These are phyloP conservation scores for Acleris literana DNA, from an alignment of 2,888 invertebrate species.

Conservation along the genomic window DNA sequence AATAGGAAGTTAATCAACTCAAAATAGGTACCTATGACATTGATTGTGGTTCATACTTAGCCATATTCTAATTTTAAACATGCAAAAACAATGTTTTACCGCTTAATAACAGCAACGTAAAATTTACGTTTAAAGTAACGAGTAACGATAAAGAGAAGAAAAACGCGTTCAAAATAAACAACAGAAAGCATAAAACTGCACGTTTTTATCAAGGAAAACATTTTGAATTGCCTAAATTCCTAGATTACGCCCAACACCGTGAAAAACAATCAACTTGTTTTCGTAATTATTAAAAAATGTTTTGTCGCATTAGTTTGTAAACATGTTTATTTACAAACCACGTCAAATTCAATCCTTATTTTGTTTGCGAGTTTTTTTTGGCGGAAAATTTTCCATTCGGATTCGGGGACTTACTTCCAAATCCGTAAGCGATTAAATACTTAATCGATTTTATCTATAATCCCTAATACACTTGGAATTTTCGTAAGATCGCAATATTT, in stretches of 20 bases:
- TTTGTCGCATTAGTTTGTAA: conserved; percentile 15
- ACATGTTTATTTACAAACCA: conserved; percentile 25
- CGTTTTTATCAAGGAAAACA: conserved; percentile 24
- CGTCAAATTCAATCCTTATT: background rate
- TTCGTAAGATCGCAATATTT: background rate
- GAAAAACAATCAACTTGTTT: conserved; percentile 28
- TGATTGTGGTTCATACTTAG: background rate
- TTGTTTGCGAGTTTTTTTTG: conserved; percentile 13
- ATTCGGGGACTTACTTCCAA: background rate
- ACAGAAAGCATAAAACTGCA: conserved; percentile 18
- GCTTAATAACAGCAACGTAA: conserved; percentile 3
- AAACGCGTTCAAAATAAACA: conserved; percentile 22
- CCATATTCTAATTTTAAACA: background rate
- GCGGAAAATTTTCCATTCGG: background rate
- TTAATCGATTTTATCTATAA: background rate
- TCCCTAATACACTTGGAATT: background rate
- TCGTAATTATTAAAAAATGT: conserved; percentile 2
- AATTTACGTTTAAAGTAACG: conserved; percentile 15
- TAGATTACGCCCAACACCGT: conserved; percentile 3
- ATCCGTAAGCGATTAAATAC: background rate
- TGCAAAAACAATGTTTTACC: background rate
- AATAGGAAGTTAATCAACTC: too few species aligned
- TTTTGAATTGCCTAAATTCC: conserved; percentile 18
- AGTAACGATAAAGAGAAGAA: conserved; percentile 12
- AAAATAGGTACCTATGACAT: too few species aligned